A percentile compares a stretch with the other conserved stretches of the same genome.
Conservation (phyloP, 1,140 invertebrate genomes). For the Nebria ingens region DNA sequence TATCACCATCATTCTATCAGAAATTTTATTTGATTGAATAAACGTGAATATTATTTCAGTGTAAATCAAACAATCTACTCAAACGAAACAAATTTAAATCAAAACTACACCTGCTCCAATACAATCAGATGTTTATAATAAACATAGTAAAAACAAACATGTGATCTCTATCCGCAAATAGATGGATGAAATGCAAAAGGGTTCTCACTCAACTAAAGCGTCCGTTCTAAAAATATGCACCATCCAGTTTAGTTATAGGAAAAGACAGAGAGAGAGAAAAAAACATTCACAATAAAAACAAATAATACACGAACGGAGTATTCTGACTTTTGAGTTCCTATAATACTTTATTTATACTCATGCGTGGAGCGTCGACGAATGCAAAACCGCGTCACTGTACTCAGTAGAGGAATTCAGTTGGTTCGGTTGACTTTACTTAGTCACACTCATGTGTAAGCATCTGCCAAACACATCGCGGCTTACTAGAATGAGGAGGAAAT, state of each 20-base stretch:
- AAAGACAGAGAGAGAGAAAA: background rate
- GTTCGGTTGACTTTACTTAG: background rate
- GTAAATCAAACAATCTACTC: no score
- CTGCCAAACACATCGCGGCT: background rate
- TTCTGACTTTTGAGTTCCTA: background rate
- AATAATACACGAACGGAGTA: background rate
- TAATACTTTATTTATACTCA: background rate
- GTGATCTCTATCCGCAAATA: slow-evolving; percentile 1
- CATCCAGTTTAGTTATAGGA: no score
- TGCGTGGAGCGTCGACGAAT: background rate
- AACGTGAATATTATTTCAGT: no score
- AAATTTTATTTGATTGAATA: no score
- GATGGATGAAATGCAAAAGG: slow-evolving; percentile 2
- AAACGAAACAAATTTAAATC: no score
- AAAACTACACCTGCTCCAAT: background rate
- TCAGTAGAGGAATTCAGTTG: background rate
- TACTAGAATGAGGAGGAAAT: background rate
- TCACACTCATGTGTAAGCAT: background rate
- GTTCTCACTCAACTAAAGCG: background rate
- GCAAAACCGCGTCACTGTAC: background rate
- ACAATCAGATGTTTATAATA: background rate
- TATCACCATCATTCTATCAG: no score
- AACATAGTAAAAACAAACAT: background rate
- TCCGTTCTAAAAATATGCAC: background rate
- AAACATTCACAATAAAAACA: background rate